Evolutionary conservation across 1,140 invertebrate genomes (phyloP), one percentile per base, ranked within the genome.

Genomic region (Megalonaias nervosa): DNA sequence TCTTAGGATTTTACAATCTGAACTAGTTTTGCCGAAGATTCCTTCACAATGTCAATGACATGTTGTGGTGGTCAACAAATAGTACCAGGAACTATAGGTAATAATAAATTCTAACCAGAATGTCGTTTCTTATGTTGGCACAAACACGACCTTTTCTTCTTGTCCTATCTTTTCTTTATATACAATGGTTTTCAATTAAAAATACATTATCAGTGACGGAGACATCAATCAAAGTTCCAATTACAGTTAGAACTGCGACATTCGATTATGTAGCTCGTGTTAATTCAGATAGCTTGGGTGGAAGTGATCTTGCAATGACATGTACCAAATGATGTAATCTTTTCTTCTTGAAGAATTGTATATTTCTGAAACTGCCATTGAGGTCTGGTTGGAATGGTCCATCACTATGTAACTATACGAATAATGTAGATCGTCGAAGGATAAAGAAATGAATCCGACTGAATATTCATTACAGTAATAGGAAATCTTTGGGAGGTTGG

Each of bases 221-320:
- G 14, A 13, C 58, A 61, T 61, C 70, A 11, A 72, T n/a, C 70
- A 21, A 72, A 23, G 23, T 38, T 61, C 62, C 70, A n/a, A 60
- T 5, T 61, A 72, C 23, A 38, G 38, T 38, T 38, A 38, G 5
- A 38, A 38, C 38, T 38, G 38, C 4, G 38, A 38, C 38, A 61
- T 60, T 21, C 1, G 62, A 61, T 14, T 21, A 62, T 9, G 21
- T 21, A 31, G 57, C 70, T 15, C 26, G 1, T 15, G 9, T 23
- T 26, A 72, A 61, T 19, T 72, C 26, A 72, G 60, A 21, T 23
- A 72, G 31, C 60, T 72, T 61, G 31, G 57, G 70, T 26, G 60
- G 21, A 13, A 72, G 3, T 61, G 16, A 61, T 21, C 70, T 16
- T 13, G 38, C 70, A 55, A 61, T 72, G 55, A 72, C 23, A 60